Conservation (phyloP, 2,888 invertebrate species). For the Himalopsyche anomala region DNA sequence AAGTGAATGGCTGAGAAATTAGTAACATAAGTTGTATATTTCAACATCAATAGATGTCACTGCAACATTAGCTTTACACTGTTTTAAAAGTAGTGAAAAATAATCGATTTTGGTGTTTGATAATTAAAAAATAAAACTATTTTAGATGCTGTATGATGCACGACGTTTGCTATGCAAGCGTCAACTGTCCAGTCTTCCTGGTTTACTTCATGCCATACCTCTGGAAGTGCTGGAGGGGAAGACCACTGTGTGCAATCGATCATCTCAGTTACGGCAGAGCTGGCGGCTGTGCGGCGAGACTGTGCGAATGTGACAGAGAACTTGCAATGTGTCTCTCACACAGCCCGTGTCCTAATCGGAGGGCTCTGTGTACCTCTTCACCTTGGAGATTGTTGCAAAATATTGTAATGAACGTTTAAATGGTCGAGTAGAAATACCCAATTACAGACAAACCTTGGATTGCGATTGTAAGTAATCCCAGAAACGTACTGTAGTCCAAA, state of each 20-base stretch:
- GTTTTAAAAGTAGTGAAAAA: no score
- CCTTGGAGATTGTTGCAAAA: constrained; percentile 86
- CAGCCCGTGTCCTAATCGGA: constrained; percentile 84
- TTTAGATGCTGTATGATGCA: constrained; percentile 89
- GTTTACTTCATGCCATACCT: constrained; percentile 92
- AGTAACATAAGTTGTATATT: no score
- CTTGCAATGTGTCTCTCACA: constrained; percentile 87
- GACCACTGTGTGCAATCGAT: constrained; percentile 85
- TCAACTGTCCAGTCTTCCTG: constrained; percentile 87
- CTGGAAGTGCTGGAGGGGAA: constrained; percentile 89
- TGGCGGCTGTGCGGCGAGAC: constrained; percentile 84
- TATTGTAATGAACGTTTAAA: constrained; percentile 77
- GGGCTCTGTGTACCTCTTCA: constrained; percentile 85
- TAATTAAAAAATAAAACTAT: not conserved
- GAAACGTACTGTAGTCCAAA: no score
- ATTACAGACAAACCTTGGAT: no score
- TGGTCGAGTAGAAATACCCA: no score
- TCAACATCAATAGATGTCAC: no score
- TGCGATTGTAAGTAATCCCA: no score
- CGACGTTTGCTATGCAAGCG: constrained; percentile 89
- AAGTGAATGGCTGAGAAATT: no score
- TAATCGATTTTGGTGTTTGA: not conserved
- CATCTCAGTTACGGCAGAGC: constrained; percentile 75
- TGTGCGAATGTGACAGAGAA: constrained; percentile 90
- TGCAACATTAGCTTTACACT: no score